phyloP scores from a whole-genome alignment of 1,140 invertebrate species.

The Drepana arcuata region DNA sequence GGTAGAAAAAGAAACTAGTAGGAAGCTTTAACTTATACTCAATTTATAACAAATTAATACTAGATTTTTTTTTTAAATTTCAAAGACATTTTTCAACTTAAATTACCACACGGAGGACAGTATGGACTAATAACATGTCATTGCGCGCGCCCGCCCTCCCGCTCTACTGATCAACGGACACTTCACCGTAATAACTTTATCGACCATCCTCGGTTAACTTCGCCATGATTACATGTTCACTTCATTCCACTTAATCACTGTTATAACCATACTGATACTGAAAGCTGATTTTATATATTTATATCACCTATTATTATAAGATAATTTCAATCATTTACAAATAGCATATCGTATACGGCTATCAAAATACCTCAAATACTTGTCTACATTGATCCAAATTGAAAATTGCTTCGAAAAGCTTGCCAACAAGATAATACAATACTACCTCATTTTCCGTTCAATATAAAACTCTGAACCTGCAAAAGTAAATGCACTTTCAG shows the following conservation, averaged over 20 bases:
- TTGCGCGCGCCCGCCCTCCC: conserved; percentile 17
- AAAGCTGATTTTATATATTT: neutral
- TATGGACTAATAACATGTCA: conserved; percentile 19
- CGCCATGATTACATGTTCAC: no score
- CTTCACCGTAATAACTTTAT: conserved; percentile 24
- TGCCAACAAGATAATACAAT: conserved; percentile 63
- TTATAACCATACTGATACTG: no score
- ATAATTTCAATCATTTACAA: no score
- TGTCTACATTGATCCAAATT: conserved; percentile 35
- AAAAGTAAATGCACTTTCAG: conserved; percentile 58
- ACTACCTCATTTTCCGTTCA: conserved; percentile 46
- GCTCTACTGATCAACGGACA: conserved; percentile 13
- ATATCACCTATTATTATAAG: conserved; percentile 7
- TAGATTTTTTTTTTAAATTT: neutral
- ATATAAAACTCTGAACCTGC: conserved; percentile 51
- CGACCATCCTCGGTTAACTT: no score
- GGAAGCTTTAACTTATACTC: no score
- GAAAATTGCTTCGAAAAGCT: conserved; percentile 43
- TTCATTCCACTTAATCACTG: no score
- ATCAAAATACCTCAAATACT: no score
- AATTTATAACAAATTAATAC: conserved; percentile 5
- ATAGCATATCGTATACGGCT: no score
- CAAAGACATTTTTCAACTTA: conserved; percentile 4
- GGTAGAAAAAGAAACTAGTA: no score
- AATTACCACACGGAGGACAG: neutral